phyloP scores from a whole-genome alignment of 2,888 invertebrate species.

The Hyalella azteca region DNA sequence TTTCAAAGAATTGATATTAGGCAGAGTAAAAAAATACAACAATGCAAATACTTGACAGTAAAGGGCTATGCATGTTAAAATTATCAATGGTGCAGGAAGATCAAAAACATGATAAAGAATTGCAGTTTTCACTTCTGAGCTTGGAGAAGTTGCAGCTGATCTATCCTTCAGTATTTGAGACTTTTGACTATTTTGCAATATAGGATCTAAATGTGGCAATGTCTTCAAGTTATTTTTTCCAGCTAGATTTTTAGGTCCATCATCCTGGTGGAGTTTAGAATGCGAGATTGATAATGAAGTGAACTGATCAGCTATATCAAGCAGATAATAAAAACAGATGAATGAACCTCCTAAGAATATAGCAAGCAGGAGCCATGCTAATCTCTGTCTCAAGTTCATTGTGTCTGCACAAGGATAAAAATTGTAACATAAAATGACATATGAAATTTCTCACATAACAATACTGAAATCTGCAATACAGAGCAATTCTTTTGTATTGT shows the following conservation, averaged over 20 bases:
- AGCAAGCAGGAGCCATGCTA: conserved; percentile 51
- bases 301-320: conserved; percentile 54
- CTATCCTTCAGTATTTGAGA: not conserved
- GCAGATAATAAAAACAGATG: conserved; percentile 46
- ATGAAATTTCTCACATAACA: no score
- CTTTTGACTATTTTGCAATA: not conserved
- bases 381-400: conserved; percentile 53
- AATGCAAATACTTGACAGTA: conserved; percentile 52
- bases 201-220: not conserved
- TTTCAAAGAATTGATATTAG: conserved; percentile 40
- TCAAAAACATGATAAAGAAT: conserved; percentile 41
- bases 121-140: not conserved
- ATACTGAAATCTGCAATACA: no score
- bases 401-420: not conserved
- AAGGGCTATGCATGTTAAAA: conserved; percentile 40
- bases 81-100: conserved; percentile 43
- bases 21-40: conserved; percentile 51
- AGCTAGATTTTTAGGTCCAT: not conserved
- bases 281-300: conserved; percentile 47
- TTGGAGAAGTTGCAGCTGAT: not conserved
- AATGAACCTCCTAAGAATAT: conserved; percentile 47
- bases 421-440: no score
- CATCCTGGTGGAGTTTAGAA: conserved; percentile 44
- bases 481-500: no score
- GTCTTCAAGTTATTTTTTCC: not conserved